Percentiles rank a stretch among this genome's conserved stretches.
These are phyloP conservation scores for Pteronotus mesoamericanus DNA, from an alignment of 2,797 vertebrate genomes.

Conservation along the genomic window DNA sequence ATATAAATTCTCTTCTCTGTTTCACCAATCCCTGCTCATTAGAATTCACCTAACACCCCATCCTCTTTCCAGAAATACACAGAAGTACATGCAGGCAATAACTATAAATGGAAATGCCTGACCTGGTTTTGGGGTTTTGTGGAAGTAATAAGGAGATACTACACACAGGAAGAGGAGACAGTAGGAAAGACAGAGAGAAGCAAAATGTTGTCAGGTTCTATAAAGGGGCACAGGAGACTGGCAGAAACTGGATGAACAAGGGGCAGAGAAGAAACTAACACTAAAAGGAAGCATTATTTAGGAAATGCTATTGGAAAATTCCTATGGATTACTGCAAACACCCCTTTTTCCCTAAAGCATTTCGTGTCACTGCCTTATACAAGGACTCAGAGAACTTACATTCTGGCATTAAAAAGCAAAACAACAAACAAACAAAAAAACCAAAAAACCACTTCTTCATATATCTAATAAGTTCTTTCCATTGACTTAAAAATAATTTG, in stretches of 20 bases:
- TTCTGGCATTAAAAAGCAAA: background rate
- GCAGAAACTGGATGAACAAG: background rate
- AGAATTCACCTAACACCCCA: background rate
- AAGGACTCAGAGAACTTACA: background rate
- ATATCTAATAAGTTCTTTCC: background rate
- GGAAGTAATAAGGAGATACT: background rate
- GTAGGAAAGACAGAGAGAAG: background rate
- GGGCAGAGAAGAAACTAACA: background rate
- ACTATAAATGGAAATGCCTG: slow-evolving; percentile 25
- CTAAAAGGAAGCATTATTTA: background rate
- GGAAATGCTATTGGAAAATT: background rate
- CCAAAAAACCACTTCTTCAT: too few relatives aligned
- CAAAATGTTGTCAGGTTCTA: background rate
- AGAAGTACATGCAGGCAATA: background rate
- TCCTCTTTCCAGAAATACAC: background rate
- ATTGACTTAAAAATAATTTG: background rate
- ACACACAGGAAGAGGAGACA: background rate
- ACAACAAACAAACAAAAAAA: too few relatives aligned
- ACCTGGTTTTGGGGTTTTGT: background rate
- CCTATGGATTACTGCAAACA: background rate
- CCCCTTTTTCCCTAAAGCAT: background rate
- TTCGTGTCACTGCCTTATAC: background rate
- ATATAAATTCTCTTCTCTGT: background rate
- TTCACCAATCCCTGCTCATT: background rate
- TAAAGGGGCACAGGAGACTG: background rate